Conservation (phyloP, 2,888 invertebrate species). For the Plagiodera versicolora region DNA sequence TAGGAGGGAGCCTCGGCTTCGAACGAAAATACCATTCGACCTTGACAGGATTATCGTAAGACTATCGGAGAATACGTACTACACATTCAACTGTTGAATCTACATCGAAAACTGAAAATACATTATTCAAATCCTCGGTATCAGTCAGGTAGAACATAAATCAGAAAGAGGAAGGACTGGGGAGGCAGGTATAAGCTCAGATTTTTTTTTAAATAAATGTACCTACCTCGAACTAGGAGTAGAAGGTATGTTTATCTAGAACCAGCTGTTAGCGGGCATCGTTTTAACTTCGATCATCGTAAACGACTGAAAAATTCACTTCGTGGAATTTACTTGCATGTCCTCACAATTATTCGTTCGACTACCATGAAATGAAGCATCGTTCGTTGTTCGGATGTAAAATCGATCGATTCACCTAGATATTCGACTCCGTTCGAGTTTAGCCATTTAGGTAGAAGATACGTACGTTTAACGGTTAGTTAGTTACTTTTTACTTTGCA, state of each 20-base stretch:
- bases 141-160: slow-evolving; percentile 25
- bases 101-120: slow-evolving; percentile 16
- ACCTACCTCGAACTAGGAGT: slow-evolving; percentile 17
- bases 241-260: no score
- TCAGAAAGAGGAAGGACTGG: slow-evolving; percentile 13
- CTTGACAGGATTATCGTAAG: slow-evolving; percentile 14
- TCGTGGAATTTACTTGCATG: slow-evolving; percentile 7
- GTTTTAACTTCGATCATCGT: slow-evolving; percentile 18
- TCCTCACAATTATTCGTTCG: slow-evolving; percentile 16
- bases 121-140: slow-evolving; percentile 19
- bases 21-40: slow-evolving; percentile 6
- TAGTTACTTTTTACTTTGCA: no score
- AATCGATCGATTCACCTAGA: no score
- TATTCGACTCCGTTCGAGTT: no score
- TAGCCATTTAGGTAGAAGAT: no score
- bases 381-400: slow-evolving; percentile 17
- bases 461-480: no score
- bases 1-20: no score
- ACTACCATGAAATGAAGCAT: slow-evolving; percentile 4
- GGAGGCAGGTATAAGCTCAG: slow-evolving; percentile 22
- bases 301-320: slow-evolving; percentile 12
- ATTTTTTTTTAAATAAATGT: slow-evolving; percentile 10
- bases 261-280: slow-evolving; percentile 15
- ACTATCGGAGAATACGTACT: neutral
- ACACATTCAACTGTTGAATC: neutral